These are phyloP conservation scores for Caranx ignobilis DNA, from an alignment of 2,113 vertebrate genomes.

Conservation along the genomic window DNA sequence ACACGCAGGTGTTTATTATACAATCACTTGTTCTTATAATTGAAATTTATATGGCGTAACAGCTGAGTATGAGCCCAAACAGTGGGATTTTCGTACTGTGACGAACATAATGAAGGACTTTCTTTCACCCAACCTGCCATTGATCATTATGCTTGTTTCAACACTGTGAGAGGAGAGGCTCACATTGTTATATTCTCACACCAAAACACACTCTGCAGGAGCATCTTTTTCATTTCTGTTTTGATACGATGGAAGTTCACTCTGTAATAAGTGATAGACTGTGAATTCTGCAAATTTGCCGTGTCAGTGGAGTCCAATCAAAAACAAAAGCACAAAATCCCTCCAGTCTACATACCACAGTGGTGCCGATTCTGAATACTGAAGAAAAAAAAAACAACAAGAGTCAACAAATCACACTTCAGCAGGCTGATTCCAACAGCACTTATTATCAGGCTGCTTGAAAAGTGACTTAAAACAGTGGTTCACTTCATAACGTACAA, in stretches of 20 bases:
- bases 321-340: neutral
- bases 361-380: neutral
- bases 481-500: neutral
- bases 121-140: neutral
- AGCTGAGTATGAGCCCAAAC: constrained; percentile 13
- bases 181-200: neutral
- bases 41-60: constrained; percentile 35
- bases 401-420: neutral
- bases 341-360: neutral
- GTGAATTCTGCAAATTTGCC: neutral
- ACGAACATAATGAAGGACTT: constrained; percentile 24
- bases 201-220: neutral
- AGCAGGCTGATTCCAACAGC: neutral
- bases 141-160: constrained; percentile 4
- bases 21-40: constrained; percentile 49
- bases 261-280: neutral
- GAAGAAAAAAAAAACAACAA: neutral
- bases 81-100: constrained; percentile 13
- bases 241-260: neutral
- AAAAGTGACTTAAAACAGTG: neutral
- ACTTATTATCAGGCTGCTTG: neutral
- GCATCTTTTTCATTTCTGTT: neutral
- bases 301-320: neutral
- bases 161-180: neutral
- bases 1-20: constrained; percentile 51